Evolutionary conservation across 37 sponge, comb jelly and placozoan species (phyloP).

Genomic region (Diacarnus erythraeanus): DNA sequence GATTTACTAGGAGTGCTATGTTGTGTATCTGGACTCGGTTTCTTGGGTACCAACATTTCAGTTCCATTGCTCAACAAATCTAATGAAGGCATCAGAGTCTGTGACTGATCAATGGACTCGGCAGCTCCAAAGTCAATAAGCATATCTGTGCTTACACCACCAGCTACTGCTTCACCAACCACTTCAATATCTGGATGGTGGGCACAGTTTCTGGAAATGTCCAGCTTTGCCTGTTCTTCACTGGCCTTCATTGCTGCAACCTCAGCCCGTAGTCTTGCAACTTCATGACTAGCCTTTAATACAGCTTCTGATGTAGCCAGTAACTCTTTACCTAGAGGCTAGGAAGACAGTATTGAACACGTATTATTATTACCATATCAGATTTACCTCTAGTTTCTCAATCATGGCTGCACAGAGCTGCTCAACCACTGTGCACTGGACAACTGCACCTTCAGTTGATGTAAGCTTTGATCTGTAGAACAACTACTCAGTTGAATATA

Average conservation of each 20-base stretch:
- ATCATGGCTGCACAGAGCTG: not conserved
- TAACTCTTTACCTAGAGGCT: conserved; percentile 1
- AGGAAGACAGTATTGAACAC: not conserved
- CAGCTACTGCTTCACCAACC: not conserved
- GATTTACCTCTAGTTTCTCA: not conserved
- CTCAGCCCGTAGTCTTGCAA: not conserved
- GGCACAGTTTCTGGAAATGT: not conserved
- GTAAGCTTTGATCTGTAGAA: conserved; percentile 5
- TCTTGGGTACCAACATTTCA: not conserved
- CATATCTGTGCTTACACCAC: not conserved
- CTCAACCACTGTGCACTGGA: not conserved
- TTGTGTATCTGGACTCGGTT: not conserved
- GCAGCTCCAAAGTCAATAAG: not conserved
- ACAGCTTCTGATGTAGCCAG: not conserved
- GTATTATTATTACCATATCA: too few relatives aligned
- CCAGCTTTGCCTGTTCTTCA: not conserved
- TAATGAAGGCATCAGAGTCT: not conserved
- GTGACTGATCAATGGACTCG: not conserved
- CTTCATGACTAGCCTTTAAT: not conserved
- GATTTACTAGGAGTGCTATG: not conserved
- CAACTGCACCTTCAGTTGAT: not conserved
- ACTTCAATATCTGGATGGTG: too few relatives aligned
- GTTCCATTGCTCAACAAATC: not conserved
- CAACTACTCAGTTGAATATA: not conserved
- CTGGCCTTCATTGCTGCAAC: not conserved